Base-by-base conservation (phyloP, 2,113 vertebrate genomes). In the Spilogale gracilis region DNA sequence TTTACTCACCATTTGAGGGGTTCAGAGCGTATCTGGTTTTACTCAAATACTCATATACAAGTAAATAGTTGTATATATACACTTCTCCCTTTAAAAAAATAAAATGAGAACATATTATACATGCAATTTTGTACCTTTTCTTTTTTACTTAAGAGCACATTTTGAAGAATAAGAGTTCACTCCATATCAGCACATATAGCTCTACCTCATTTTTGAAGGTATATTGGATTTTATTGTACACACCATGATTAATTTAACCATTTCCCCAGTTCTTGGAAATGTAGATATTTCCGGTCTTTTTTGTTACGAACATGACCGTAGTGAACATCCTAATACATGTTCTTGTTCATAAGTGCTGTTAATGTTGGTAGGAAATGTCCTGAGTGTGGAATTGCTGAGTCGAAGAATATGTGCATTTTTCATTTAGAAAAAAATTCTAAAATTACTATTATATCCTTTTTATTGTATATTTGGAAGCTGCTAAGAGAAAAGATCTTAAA, bases 351-450 rank as follows among this genome's bases (percentile, higher is more conserved):
- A 50, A 60, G 43, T 65, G 18, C 8, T 48, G 5, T 87, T 88
- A 60, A 60, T 4, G 4, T 95, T 89, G 43, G 14, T 91, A 89
- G 61, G 32, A 85, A 63, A 67, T n/a, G 18, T 83, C 63, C 30
- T 94, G 30, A 16, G 81, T 95, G 78, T 97, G 50, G 95, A 91
- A 94, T 84, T 85, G 1, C 27, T 81, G 16, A 73, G 23, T 95
- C 71, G 96, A 87, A 91, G 3, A 87, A 65, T 87, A 93, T 88
- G 6, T 60, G 5, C 54, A 27, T 48, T 95, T 91, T 91, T 95
- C 14, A 58, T 48, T 95, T 95, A 50, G 81, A 90, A 96, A 93
- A 25, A 90, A 96, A 63, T 92, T 76, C 9, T 60, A 73, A 89
- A 97, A 81, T n/a, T 38, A 38, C 38, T 38, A 38, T 38, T 38